Base-by-base conservation (phyloP, 2,113 vertebrate species). In the Nasalis larvatus region DNA sequence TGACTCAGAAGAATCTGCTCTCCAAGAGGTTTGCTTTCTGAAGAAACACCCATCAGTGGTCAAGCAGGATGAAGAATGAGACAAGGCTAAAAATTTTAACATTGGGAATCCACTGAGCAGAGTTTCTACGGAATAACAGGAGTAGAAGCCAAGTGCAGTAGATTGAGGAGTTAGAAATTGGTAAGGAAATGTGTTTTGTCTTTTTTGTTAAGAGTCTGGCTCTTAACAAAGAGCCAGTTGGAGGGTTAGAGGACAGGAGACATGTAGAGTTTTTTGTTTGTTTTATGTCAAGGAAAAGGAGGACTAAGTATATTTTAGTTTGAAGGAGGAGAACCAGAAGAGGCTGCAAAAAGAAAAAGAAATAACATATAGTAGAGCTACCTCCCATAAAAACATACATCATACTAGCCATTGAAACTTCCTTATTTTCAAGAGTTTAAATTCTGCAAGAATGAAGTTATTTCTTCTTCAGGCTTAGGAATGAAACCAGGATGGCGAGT, bases 261-360 rank as follows among this genome's bases (percentile, higher is more conserved):
- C 68, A 23, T 63, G 60, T 23, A 60, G n/a, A 21, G 5, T 56
- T 92, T 49, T 83, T n/a, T 78, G 18, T 77, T 89, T 93, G 37
- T 81, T 83, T 92, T 96, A 27, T 93, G 30, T 88, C 56, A 91
- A 88, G 54, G 87, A 96, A 81, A 95, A 37, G 54, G 56, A 93
- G 32, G 42, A 25, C 42, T 60, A 81, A 60, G 42, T 45, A 82
- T 95, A 85, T 91, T 97, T 89, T 30, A 71, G 73, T 42, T 66
- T 42, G 32, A 85, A 58, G 10, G 16, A 89, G 80, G 56, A 35
- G 5, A 83, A 60, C 66, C 47, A 74, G 77, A 87, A 96, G 49
- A 30, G 37, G 54, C 6, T 88, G 63, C 18, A 73, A 23, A 86
- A 54, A 91, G 49, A 74, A 80, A 86, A 85, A 32, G 18, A 40